Base-by-base conservation (phyloP, 2,888 invertebrate genomes). In the Troglohyphantes excavatus region DNA sequence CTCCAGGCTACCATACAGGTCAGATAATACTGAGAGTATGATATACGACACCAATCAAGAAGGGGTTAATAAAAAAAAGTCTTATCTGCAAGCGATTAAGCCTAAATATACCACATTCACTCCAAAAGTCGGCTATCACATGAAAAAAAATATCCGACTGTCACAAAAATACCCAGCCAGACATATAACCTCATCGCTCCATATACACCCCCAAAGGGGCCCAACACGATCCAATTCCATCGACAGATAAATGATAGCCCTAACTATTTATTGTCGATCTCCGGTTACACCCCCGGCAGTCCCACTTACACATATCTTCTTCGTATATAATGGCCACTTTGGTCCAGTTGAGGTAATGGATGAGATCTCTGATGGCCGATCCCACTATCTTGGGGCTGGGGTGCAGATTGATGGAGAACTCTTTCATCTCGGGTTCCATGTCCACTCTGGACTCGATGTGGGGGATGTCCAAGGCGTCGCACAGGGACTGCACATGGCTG, bases 311-410 rank as follows among this genome's bases (percentile, higher is more conserved):
- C 88, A 91, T 91, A 81, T 98, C 97, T 92, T 98, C 97, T 93
- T 99, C 98, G 93, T 98, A 98, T 68, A 99, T 95, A 83, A 99
- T 96, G 0, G 97, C 98, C 92, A 98, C 97, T 93, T 96, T 96
- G 3, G 97, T 97, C 98, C 98, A 98, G 93, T 97, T 97, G 90
- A 98, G 95, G 93, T 97, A 97, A 13, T 95, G 94, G 93, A 98
- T 97, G 91, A 98, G 95, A 93, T 98, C 98, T 87, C 96, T 95
- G 94, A 97, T 97, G 0, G 93, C 97, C 91, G 95, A 95, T 93
- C 97, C 96, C 93, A 98, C 95, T 91, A 96, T 95, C 83, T 95
- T 95, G 91, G 97, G 96, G 9, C 97, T 96, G 0, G 98, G 98
- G 93, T 97, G 97, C 81, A 98, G 94, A 94, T 97, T 98, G 92